These are phyloP conservation scores for Dipus sagitta DNA, from an alignment of 2,797 vertebrate species.

Conservation along the genomic window DNA sequence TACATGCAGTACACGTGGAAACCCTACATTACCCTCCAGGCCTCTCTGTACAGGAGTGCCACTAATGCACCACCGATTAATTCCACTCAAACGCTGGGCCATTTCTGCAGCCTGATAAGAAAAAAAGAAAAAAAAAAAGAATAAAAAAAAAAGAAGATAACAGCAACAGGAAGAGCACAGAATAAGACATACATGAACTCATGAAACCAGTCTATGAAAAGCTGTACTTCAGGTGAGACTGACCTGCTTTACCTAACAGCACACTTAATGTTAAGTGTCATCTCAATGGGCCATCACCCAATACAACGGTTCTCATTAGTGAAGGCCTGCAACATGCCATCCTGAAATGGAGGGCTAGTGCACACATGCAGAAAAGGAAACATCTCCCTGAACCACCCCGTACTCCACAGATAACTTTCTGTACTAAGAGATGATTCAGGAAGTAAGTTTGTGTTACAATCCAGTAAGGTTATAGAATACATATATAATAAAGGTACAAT, in stretches of 20 bases:
- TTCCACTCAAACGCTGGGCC: constrained; percentile 95
- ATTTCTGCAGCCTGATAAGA: constrained; percentile 96
- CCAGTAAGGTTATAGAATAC: constrained; percentile 10
- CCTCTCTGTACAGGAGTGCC: constrained; percentile 99
- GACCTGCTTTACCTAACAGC: not conserved
- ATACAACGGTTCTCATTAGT: not conserved
- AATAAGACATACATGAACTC: not conserved
- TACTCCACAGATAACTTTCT: not conserved
- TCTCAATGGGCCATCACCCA: not conserved
- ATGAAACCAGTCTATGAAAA: not conserved
- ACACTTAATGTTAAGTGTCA: not conserved
- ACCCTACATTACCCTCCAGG: constrained; percentile 92
- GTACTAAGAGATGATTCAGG: not conserved
- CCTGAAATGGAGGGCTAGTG: not conserved
- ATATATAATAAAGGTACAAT: not conserved
- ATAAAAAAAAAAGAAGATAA: not conserved
- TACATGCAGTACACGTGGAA: not conserved
- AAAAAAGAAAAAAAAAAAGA: constrained; percentile 2
- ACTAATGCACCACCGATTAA: constrained; percentile 99
- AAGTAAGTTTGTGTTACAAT: constrained; percentile 48
- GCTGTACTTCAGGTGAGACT: not conserved
- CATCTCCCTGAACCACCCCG: not conserved
- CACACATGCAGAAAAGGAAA: not conserved
- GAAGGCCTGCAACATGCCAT: not conserved
- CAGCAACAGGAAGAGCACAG: not conserved